Conservation (phyloP, 2,113 vertebrate species). For the Cheilinus undulatus region DNA sequence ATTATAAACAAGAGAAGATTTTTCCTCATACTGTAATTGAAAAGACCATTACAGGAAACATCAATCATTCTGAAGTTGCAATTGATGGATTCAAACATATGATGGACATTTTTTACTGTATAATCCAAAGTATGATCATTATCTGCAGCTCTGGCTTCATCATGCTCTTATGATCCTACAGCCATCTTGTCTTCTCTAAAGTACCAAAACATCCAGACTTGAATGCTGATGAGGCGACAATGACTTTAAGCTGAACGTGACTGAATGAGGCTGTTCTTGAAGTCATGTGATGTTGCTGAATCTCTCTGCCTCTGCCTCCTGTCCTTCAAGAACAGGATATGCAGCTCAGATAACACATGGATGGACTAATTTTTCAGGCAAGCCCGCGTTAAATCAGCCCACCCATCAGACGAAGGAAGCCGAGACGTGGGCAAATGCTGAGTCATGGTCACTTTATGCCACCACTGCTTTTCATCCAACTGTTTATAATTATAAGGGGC, state of each 20-base stretch:
- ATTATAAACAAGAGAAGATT: too few relatives aligned
- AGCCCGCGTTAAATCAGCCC: constrained; percentile 19
- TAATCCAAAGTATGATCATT: not conserved
- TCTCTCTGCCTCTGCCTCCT: not conserved
- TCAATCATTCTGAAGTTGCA: too few relatives aligned
- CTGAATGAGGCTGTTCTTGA: not conserved
- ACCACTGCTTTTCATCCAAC: constrained; percentile 20
- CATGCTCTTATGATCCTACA: not conserved
- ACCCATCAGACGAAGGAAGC: constrained; percentile 15
- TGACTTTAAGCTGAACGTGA: too few relatives aligned
- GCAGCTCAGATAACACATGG: constrained; percentile 10
- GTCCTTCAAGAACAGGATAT: constrained; percentile 7
- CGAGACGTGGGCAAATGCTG: constrained; percentile 45
- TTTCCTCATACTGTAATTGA: too few relatives aligned
- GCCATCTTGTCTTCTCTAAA: constrained; percentile 19
- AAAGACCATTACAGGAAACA: too few relatives aligned
- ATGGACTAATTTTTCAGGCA: constrained; percentile 5
- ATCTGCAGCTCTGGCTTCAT: not conserved
- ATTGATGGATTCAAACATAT: too few relatives aligned
- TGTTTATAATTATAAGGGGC: not conserved
- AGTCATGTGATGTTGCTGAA: not conserved
- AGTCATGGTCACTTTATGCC: constrained; percentile 47
- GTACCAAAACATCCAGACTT: not conserved
- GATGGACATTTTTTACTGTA: too few relatives aligned
- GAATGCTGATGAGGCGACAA: not conserved